These are phyloP conservation scores for Alectura lathami DNA, from an alignment of 2,113 vertebrate species.

Conservation along the genomic window DNA sequence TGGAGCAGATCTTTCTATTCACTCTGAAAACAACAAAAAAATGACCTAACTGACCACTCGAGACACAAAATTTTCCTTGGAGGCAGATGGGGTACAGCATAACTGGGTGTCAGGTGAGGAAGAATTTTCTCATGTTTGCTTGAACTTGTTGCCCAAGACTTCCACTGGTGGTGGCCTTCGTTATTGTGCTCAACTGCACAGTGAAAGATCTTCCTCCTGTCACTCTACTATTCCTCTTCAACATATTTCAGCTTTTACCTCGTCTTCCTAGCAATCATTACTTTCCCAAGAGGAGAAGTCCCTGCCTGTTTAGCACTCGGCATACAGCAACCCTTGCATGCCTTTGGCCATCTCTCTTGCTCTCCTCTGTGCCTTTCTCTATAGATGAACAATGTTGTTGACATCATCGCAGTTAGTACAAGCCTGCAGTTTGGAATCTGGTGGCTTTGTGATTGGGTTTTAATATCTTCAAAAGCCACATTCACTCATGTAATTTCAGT, in stretches of 20 bases:
- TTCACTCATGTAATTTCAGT: fast-evolving
- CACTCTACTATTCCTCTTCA: constrained; percentile 7
- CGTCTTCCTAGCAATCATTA: neutral
- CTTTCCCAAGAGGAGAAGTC: neutral
- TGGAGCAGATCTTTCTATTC: neutral
- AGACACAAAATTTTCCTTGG: neutral
- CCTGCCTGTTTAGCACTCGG: neutral
- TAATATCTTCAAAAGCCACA: neutral
- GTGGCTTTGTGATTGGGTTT: fast-evolving
- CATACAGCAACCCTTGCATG: neutral
- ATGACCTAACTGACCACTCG: neutral
- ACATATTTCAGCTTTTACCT: neutral
- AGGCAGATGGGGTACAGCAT: neutral
- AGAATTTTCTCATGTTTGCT: neutral
- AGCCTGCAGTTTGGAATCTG: neutral
- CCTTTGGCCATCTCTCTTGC: neutral
- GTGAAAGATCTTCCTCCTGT: neutral
- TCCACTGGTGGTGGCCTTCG: neutral
- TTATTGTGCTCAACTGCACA: neutral
- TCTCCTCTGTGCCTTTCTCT: neutral
- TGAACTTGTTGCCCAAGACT: neutral
- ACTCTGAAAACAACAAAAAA: neutral
- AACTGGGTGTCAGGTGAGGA: neutral
- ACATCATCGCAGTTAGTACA: neutral
- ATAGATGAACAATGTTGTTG: neutral